Conservation (phyloP, 2,888 invertebrate genomes). For the Drosophila lacicola region DNA sequence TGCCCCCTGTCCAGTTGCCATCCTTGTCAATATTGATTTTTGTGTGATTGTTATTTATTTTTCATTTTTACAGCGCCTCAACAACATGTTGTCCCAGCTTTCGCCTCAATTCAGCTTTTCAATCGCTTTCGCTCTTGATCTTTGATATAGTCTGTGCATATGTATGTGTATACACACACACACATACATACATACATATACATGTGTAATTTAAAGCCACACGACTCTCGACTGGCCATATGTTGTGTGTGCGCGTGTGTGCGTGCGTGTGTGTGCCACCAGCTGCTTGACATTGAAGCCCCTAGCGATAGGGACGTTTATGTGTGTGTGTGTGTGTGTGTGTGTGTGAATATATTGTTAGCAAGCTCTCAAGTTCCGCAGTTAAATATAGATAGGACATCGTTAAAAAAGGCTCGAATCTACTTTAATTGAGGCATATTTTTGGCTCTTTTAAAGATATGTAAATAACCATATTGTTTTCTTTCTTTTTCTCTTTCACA, state of each 20-base stretch:
- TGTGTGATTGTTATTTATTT: constrained; percentile 77
- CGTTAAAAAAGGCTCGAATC: constrained; percentile 13
- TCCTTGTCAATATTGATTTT: constrained; percentile 74
- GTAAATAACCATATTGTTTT: constrained; percentile 6
- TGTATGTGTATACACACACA: not conserved
- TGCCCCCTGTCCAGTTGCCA: constrained; percentile 11
- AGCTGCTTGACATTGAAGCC: constrained; percentile 43
- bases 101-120: constrained; percentile 16
- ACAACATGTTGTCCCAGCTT: constrained; percentile 27
- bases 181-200: not conserved
- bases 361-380: constrained; percentile 5
- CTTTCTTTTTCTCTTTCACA: not conserved
- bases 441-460: not conserved
- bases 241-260: constrained; percentile 17
- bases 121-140: constrained; percentile 33
- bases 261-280: constrained; percentile 4
- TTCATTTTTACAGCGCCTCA: constrained; percentile 60
- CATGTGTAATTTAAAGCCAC: constrained; percentile 30
- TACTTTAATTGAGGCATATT: constrained; percentile 1
- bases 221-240: constrained; percentile 22
- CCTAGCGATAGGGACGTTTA: not conserved
- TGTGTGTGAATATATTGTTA: constrained; percentile 2
- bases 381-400: constrained; percentile 6
- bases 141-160: constrained; percentile 10
- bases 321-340: not conserved